A percentile compares a stretch with the other conserved stretches of the same genome.
Evolutionary conservation across 1,140 invertebrate genomes (phyloP).

Genomic region (Phthorimaea operculella): DNA sequence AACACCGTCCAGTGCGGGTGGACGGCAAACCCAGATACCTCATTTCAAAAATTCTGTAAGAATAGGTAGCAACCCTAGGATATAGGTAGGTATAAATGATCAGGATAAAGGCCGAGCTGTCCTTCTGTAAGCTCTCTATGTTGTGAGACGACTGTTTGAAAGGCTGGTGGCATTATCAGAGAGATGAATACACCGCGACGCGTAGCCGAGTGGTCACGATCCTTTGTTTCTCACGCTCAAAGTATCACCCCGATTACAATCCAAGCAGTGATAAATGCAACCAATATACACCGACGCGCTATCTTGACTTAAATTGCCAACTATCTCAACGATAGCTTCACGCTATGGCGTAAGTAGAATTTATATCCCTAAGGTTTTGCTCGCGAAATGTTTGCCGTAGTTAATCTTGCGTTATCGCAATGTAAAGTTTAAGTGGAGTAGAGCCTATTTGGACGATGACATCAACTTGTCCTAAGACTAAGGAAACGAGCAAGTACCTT

Average conservation of each 20-base stretch:
- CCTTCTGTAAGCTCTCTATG: no score
- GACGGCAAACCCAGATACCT: no score
- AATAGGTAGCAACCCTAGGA: no score
- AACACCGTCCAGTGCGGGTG: no score
- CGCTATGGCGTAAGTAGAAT: not conserved
- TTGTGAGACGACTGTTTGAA: not conserved
- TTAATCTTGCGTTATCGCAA: no score
- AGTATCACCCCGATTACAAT: constrained; percentile 32
- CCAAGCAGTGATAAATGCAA: constrained; percentile 48
- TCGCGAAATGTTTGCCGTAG: not conserved
- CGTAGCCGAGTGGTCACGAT: constrained; percentile 15
- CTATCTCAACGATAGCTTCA: not conserved
- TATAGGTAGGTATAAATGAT: no score
- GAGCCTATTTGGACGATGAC: constrained; percentile 14
- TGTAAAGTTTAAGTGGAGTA: no score
- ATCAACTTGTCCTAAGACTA: constrained; percentile 11
- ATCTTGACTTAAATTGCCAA: constrained; percentile 1
- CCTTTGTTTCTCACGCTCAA: constrained; percentile 49
- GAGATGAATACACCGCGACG: not conserved
- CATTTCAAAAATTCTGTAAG: no score
- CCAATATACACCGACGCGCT: constrained; percentile 18
- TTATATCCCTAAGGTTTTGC: not conserved
- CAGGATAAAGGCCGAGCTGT: no score
- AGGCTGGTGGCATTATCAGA: constrained; percentile 16
- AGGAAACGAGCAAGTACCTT: constrained; percentile 1